phyloP scores from a whole-genome alignment of 2,888 invertebrate genomes.

The Sarcophaga caerulescens region DNA sequence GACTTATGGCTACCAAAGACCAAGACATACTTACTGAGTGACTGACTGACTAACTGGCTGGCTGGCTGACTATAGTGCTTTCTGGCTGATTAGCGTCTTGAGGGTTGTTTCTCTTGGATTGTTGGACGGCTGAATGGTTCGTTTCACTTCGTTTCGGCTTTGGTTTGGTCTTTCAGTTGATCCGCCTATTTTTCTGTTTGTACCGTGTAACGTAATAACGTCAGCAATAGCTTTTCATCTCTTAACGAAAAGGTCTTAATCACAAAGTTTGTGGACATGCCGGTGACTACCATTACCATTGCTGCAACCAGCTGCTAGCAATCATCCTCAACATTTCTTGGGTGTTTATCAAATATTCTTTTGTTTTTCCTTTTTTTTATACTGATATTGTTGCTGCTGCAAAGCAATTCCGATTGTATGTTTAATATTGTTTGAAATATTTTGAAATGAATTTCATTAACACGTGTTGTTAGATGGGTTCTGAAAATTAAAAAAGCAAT shows the following conservation, averaged over 20 bases:
- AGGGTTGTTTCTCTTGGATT: conserved; percentile 25
- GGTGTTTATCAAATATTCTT: conserved; percentile 46
- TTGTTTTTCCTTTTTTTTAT: conserved; percentile 22
- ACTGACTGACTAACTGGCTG: background rate
- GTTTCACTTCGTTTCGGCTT: conserved; percentile 18
- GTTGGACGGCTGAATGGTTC: conserved; percentile 50
- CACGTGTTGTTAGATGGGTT: no score
- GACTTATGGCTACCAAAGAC: conserved; percentile 21
- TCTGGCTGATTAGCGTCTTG: conserved; percentile 20
- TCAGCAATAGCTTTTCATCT: conserved; percentile 39
- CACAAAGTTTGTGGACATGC: conserved; percentile 42
- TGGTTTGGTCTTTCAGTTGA: conserved; percentile 38
- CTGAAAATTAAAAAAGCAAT: no score
- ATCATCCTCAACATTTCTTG: conserved; percentile 51
- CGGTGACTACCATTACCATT: background rate
- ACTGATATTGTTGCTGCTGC: conserved; percentile 28
- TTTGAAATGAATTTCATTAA: background rate
- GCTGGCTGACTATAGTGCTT: background rate
- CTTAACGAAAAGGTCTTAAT: conserved; percentile 56
- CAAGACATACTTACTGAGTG: conserved; percentile 10
- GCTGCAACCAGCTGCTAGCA: background rate
- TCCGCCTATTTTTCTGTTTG: conserved; percentile 43
- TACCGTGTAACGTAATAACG: background rate
- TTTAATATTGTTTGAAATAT: conserved; percentile 50
- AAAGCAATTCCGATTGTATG: background rate